Base-by-base conservation (phyloP, 2,797 vertebrate species). In the Cichlasoma orientale region DNA sequence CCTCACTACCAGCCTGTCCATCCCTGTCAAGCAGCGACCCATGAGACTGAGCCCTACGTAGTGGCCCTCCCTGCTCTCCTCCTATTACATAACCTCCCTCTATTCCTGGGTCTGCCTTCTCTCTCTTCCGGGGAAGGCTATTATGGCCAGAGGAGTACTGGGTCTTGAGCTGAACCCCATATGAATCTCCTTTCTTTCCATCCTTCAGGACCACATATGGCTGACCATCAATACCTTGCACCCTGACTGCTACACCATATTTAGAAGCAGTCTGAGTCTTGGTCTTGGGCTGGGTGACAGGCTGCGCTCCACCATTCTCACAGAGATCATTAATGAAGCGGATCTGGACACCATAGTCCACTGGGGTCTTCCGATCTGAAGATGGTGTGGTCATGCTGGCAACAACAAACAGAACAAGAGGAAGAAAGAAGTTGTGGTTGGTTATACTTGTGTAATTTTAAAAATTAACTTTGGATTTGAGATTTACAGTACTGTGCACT, bases 181-280 rank as follows among this genome's bases (percentile, higher is more conserved):
- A 98, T 0, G 97, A 97, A 31, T 97, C 86, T 0, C 97, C 96
- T 82, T 97, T 97, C 77, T 97, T 89, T 57, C 94, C 93, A 0
- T 97, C 97, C 89, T 99, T 99, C 52, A 99, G 95, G 55, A 99
- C 96, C 33, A 99, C 97, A 7, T 99, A 99, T 0, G 98, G 98
- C 90, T 99, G 97, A 1, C 98, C 98, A 0, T 94, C 97, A 0
- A 99, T 99, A 38, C 97, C 98, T 82, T 99, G 98, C 58, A 99
- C 97, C 7, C 97, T 92, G 72, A 99, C 96, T 0, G 97, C 97
- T 12, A 99, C 98, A 0, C 98, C 98, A 0, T 99, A 99, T 41
- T 93, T 95, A 41, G 93, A 92, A 78, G 68, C 9, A 21, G 63
- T 59, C 4, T 85, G 82, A 21, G 85, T 12, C 75, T 93, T 94